A percentile compares a stretch with the other conserved stretches of the same genome.
phyloP scores from a whole-genome alignment of 2,797 vertebrate genomes.

The Neosilurus hyrtlii region DNA sequence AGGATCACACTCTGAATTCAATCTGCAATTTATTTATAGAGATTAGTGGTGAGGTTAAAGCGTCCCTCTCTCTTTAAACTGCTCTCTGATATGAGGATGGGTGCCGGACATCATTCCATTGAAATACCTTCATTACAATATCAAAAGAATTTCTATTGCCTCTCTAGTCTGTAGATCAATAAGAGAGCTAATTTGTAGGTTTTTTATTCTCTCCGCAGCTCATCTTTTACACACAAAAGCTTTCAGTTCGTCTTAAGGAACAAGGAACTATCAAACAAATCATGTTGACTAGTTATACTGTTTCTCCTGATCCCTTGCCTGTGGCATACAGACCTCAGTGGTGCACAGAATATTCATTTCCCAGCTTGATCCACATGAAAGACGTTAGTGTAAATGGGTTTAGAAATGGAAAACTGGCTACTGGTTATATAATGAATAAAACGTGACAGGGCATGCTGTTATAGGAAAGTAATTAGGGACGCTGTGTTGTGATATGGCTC shows the following conservation, averaged over 20 bases:
- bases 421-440: constrained; percentile 4
- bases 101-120: constrained; percentile 29
- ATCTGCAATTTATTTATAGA: constrained; percentile 18
- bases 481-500: not conserved
- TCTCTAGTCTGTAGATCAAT: constrained; percentile 41
- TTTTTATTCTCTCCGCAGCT: not conserved
- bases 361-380: constrained; percentile 26
- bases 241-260: constrained; percentile 26
- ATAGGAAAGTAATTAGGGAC: not conserved
- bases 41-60: not conserved
- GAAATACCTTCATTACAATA: constrained; percentile 53
- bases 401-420: not conserved
- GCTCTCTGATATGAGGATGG: constrained; percentile 32
- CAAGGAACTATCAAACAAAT: constrained; percentile 23
- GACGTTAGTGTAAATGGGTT: constrained; percentile 10
- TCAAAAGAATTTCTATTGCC: constrained; percentile 48
- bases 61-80: constrained; percentile 5
- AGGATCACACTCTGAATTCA: constrained; percentile 9
- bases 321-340: not conserved
- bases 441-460: not conserved
- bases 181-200: constrained; percentile 38
- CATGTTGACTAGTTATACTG: constrained; percentile 21
- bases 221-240: constrained; percentile 45
- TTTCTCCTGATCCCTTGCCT: constrained; percentile 17
- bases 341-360: constrained; percentile 13